Base-by-base conservation (phyloP, 2,797 vertebrate species). In the Toxotes lorentzi region DNA sequence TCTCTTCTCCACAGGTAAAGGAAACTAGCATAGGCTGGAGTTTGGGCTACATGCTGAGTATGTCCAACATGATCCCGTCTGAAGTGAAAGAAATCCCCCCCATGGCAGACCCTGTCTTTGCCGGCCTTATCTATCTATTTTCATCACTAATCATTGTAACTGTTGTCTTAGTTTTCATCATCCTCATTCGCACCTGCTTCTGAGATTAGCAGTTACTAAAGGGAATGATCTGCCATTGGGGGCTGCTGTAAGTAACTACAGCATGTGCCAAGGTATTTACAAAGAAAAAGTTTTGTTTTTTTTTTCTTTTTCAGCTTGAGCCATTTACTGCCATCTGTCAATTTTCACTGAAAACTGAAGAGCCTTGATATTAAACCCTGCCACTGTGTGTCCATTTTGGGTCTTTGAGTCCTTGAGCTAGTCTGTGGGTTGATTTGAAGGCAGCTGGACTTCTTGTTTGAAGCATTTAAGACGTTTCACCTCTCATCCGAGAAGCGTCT, bases 41-140 rank as follows among this genome's bases (percentile, higher is more conserved):
- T 78, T 92, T 99, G 0, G 97, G 98, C 68, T 99, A 97, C 94
- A 99, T 99, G 97, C 93, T 99, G 68, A 94, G 88, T 61, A 94
- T 96, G 89, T 98, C 98, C 21, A 99, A 98, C 91, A 99, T 98
- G 97, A 97, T 99, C 84, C 98, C 98, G 2, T 97, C 97, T 3
- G 96, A 96, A 72, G 91, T 95, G 54, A 95, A 95, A 45, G 85
- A 94, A 69, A 88, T 95, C 82, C 74, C 94, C 4, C 97, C 98
- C 27, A 86, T 99, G 90, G 90, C 94, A 66, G 88, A 95, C 10
- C 70, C 94, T 0, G 63, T 96, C 69, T 99, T 97, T 61, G 92
- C 95, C 2, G 96, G 96, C 64, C 94, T 96, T 27, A 84, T 99
- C 0, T 61, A 97, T 86, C 90, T 97, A 80, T 97, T 98, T 90